Percentiles rank a stretch among this genome's conserved stretches.
These are phyloP conservation scores for Conus betulinus DNA, from an alignment of 1,140 invertebrate genomes.

Conservation along the genomic window DNA sequence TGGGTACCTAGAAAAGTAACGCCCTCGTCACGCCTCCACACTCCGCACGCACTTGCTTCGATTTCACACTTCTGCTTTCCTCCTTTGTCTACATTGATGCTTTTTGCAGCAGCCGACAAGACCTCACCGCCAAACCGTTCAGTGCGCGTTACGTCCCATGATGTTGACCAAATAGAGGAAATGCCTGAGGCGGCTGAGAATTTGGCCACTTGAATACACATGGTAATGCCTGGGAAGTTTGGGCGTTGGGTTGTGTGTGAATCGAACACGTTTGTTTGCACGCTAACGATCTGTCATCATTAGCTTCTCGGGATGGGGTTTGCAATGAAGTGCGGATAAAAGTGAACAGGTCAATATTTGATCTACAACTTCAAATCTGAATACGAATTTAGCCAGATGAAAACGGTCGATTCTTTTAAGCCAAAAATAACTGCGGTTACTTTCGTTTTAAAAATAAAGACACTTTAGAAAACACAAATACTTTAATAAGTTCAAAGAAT, in stretches of 20 bases:
- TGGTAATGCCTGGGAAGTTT: background rate
- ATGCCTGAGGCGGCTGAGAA: background rate
- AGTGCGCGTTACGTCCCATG: background rate
- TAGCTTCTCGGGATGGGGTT: background rate
- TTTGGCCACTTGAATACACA: background rate
- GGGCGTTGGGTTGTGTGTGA: background rate
- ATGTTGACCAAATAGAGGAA: background rate
- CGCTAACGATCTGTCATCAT: slow-evolving; percentile 13
- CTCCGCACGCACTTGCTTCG: slow-evolving; percentile 1
- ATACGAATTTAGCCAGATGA: background rate
- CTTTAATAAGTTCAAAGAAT: too few species aligned
- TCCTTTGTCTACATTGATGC: slow-evolving; percentile 22
- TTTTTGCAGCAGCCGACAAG: slow-evolving; percentile 10
- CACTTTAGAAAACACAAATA: too few species aligned
- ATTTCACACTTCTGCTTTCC: background rate
- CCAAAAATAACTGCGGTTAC: too few species aligned
- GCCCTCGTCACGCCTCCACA: slow-evolving; percentile 13
- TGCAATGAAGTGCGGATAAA: background rate
- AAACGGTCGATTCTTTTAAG: background rate
- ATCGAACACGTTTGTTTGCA: slow-evolving; percentile 8
- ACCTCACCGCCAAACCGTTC: background rate
- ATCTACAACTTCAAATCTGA: background rate
- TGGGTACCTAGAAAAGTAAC: background rate
- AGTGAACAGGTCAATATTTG: background rate
- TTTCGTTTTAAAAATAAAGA: too few species aligned